Percentiles rank a stretch among this genome's conserved stretches.
Evolutionary conservation across 2,888 invertebrate species (phyloP).

Genomic region (Drosophila neutralis): DNA sequence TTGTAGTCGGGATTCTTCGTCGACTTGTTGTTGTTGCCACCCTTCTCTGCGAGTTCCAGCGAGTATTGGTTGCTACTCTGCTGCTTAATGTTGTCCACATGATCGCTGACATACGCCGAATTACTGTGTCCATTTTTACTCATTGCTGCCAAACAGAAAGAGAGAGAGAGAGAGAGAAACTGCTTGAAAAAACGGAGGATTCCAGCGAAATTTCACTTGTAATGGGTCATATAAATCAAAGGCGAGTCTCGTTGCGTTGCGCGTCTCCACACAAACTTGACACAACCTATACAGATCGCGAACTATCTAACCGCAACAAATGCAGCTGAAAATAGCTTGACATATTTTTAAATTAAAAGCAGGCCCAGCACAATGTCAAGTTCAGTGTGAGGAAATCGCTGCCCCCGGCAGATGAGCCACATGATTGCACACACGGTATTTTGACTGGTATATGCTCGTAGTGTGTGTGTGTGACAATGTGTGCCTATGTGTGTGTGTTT

Average conservation of each 20-base stretch:
- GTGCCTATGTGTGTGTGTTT: not conserved
- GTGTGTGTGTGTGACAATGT: slow-evolving; percentile 5
- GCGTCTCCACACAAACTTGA: slow-evolving; percentile 37
- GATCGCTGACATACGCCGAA: slow-evolving; percentile 82
- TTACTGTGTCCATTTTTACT: slow-evolving; percentile 84
- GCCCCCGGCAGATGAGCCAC: slow-evolving; percentile 42
- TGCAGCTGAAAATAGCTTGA: slow-evolving; percentile 65
- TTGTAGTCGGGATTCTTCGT: slow-evolving; percentile 86
- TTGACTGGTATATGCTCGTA: slow-evolving; percentile 7
- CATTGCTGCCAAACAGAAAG: slow-evolving; percentile 64
- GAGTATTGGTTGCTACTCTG: slow-evolving; percentile 70
- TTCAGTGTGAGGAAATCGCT: slow-evolving; percentile 70
- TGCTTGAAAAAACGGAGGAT: not conserved
- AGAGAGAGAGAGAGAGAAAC: slow-evolving; percentile 3
- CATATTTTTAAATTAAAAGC: slow-evolving; percentile 71
- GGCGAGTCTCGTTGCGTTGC: slow-evolving; percentile 11
- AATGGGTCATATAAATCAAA: slow-evolving; percentile 33
- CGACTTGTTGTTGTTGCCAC: slow-evolving; percentile 57
- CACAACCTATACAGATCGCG: slow-evolving; percentile 48
- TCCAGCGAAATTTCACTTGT: slow-evolving; percentile 35
- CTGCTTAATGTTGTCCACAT: slow-evolving; percentile 72
- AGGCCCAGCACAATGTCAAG: slow-evolving; percentile 77
- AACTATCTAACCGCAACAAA: slow-evolving; percentile 30
- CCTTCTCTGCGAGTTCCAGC: slow-evolving; percentile 83
- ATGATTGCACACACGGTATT: slow-evolving; percentile 21